phyloP scores from a whole-genome alignment of 2,888 invertebrate species.

The Anarsia innoxiella region DNA sequence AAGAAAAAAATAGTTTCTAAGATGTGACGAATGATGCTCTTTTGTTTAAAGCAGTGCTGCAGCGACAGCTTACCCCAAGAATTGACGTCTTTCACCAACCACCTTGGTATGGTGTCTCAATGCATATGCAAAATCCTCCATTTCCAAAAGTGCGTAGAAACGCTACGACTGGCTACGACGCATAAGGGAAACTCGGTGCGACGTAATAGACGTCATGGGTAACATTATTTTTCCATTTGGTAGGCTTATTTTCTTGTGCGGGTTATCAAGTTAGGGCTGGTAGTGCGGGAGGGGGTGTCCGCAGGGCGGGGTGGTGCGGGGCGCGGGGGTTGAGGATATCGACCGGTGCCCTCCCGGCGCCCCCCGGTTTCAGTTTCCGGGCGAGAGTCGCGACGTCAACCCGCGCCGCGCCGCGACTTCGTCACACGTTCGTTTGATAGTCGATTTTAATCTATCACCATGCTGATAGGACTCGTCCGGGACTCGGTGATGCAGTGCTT shows the following conservation, averaged over 20 bases:
- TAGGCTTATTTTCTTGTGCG: slow-evolving; percentile 70
- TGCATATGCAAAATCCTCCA: too few species aligned
- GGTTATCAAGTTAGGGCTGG: slow-evolving; percentile 71
- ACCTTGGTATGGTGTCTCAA: too few species aligned
- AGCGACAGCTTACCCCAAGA: too few species aligned
- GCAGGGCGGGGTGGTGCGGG: slow-evolving; percentile 51
- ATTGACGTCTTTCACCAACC: too few species aligned
- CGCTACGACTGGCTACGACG: too few species aligned
- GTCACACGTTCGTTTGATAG: slow-evolving; percentile 68
- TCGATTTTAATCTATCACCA: slow-evolving; percentile 69
- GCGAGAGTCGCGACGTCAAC: slow-evolving; percentile 78
- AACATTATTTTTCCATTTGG: slow-evolving; percentile 71
- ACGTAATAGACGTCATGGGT: slow-evolving; percentile 50
- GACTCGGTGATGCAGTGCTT: slow-evolving; percentile 96
- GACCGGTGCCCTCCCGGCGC: slow-evolving; percentile 77
- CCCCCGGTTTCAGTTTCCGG: slow-evolving; percentile 73
- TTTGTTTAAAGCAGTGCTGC: too few species aligned
- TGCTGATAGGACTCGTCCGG: slow-evolving; percentile 93
- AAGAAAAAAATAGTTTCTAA: too few species aligned
- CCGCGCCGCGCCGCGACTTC: slow-evolving; percentile 69
- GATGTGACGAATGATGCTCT: too few species aligned
- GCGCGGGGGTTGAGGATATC: slow-evolving; percentile 71
- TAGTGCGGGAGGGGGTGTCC: slow-evolving; percentile 56
- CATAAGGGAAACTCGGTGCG: slow-evolving; percentile 26
- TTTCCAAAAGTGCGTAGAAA: too few species aligned